phyloP scores from a whole-genome alignment of 2,113 vertebrate genomes.

The Sturnira hondurensis region DNA sequence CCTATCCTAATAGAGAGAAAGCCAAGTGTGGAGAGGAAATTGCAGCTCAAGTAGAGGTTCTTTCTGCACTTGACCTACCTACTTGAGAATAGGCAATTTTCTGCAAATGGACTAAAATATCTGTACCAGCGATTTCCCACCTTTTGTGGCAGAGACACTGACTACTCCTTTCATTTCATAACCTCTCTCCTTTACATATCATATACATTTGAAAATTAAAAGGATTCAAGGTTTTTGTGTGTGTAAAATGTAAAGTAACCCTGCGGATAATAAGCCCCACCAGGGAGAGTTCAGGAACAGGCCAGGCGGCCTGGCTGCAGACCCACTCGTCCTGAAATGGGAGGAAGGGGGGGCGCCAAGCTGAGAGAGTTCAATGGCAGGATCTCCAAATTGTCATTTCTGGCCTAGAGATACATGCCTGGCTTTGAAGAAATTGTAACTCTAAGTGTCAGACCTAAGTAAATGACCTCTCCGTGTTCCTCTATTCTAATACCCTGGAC shows the following conservation, averaged over 20 bases:
- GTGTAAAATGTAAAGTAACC: slow-evolving; percentile 37
- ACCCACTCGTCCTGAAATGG: slow-evolving; percentile 44
- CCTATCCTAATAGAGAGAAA: slow-evolving; percentile 24
- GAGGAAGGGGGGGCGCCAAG: background rate
- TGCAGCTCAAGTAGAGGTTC: slow-evolving; percentile 60
- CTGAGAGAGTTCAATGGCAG: slow-evolving; percentile 47
- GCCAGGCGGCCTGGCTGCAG: background rate
- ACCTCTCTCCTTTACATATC: background rate
- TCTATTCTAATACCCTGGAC: background rate
- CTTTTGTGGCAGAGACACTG: background rate
- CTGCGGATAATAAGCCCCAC: slow-evolving; percentile 10
- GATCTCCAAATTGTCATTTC: slow-evolving; percentile 47
- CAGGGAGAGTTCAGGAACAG: background rate
- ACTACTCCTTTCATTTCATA: slow-evolving; percentile 44
- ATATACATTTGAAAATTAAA: slow-evolving; percentile 50
- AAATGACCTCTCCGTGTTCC: slow-evolving; percentile 15
- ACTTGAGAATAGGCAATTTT: slow-evolving; percentile 69
- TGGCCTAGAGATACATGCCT: background rate
- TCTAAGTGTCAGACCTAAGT: slow-evolving; percentile 39
- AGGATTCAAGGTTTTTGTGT: background rate
- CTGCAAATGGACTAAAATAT: slow-evolving; percentile 69
- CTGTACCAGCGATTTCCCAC: slow-evolving; percentile 35
- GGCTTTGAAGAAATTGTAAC: slow-evolving; percentile 53
- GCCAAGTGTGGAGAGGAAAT: slow-evolving; percentile 29
- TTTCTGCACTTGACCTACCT: slow-evolving; percentile 72